A percentile compares a stretch with the other conserved stretches of the same genome.
Evolutionary conservation across 2,888 invertebrate genomes (phyloP).

Genomic region (Cataglyphis altisquamis): DNA sequence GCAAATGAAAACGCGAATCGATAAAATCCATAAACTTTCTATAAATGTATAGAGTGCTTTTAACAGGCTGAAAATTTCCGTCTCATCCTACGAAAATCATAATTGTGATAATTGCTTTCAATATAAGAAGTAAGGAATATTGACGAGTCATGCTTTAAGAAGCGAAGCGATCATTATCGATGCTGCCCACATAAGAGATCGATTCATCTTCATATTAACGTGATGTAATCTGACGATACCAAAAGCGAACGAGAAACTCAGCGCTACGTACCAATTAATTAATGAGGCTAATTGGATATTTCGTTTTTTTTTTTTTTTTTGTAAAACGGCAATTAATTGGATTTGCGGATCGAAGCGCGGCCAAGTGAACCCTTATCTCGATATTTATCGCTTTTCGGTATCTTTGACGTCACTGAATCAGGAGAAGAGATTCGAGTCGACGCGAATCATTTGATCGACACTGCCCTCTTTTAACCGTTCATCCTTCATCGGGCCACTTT

Average conservation of each 20-base stretch:
- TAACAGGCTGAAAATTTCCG: not conserved
- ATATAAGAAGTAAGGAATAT: slow-evolving; percentile 1
- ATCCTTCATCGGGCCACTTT: not conserved
- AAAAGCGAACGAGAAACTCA: slow-evolving; percentile 3
- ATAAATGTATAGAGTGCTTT: slow-evolving; percentile 1
- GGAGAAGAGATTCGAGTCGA: slow-evolving; percentile 36
- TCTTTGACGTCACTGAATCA: not conserved
- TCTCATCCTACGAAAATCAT: not conserved
- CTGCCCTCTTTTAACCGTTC: slow-evolving; percentile 1
- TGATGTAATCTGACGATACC: slow-evolving; percentile 20
- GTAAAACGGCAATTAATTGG: slow-evolving; percentile 43
- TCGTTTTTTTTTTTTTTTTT: not conserved
- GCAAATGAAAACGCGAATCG: not conserved
- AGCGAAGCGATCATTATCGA: slow-evolving; percentile 1
- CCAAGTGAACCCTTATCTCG: slow-evolving; percentile 22
- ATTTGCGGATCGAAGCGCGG: not conserved
- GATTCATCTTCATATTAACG: slow-evolving; percentile 15
- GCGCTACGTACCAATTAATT: slow-evolving; percentile 38
- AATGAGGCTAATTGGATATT: slow-evolving; percentile 55
- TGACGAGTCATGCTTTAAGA: not conserved
- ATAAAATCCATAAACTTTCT: not conserved
- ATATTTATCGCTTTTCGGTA: slow-evolving; percentile 28
- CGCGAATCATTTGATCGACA: slow-evolving; percentile 7
- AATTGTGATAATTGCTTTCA: slow-evolving; percentile 13
- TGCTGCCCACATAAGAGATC: not conserved